Evolutionary conservation across 2,888 invertebrate genomes (phyloP), one percentile per base, ranked within the genome.

Genomic region (Ormyrus thymus): DNA sequence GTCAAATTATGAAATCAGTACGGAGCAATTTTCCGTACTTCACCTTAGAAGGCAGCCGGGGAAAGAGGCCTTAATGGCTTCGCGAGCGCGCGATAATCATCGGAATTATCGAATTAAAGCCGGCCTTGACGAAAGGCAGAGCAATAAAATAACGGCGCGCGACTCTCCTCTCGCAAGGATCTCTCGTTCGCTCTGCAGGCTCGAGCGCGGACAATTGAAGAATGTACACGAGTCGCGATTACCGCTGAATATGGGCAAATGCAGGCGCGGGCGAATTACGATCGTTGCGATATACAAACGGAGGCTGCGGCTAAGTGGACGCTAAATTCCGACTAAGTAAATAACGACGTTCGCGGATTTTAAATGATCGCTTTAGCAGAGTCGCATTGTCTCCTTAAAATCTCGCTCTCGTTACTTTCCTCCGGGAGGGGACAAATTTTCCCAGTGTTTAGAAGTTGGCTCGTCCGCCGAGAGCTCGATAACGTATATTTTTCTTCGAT

Each of bases 31-130:
- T 62, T 43, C 50, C 65, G 59, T 53, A 59, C 29, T 29, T 29
- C 29, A 29, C 71, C 69, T 64, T 70, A 76, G 76, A 70, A 48
- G 66, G 74, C 59, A 59, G 46, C 29, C 29, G 29, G 29, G 29
- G 29, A 29, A 29, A 29, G 29, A 51, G 45, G 8, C 9, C 6
- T 50, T 48, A 50, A 74, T 43, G 7, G 43, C 65, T 58, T 58
- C 61, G 55, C 55, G 45, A 10, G 55, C 43, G 29, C 55, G 71
- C 65, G 62, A 79, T 72, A 76, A 76, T 76, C 65, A 79, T 79
- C 66, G 48, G 64, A 78, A 78, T 78, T 74, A 74, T 74, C 74
- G 74, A 78, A 78, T 78, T 78, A 74, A 78, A 78, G 29, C 53
- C 70, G 68, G 62, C 76, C 76, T 79, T 65, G 65, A 29, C 29